Conservation (phyloP, 2,888 invertebrate species). For the Coelopa pilipes region DNA sequence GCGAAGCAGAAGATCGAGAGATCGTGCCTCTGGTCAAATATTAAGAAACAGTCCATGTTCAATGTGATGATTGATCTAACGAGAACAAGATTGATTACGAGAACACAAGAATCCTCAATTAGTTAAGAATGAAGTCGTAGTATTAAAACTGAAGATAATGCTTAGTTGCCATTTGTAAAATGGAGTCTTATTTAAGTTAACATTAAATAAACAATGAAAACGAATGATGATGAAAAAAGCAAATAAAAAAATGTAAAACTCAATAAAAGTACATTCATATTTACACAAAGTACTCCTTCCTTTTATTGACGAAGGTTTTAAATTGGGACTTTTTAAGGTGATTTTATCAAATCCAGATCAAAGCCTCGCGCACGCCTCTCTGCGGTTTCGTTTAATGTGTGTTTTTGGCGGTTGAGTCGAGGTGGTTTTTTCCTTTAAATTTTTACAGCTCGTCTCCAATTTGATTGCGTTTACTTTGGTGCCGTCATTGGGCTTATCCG, state of each 20-base stretch:
- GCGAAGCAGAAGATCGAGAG: background rate
- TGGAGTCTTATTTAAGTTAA: background rate
- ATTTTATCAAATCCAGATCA: too few relatives aligned
- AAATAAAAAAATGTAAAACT: background rate
- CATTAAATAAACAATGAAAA: too few relatives aligned
- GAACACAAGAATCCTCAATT: background rate
- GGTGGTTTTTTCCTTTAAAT: background rate
- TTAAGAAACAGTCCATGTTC: background rate
- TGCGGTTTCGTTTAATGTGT: constrained; percentile 10
- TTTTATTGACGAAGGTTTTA: background rate
- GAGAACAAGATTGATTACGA: background rate
- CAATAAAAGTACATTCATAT: background rate
- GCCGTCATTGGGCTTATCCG: background rate
- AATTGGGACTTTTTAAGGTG: background rate
- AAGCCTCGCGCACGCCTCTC: background rate
- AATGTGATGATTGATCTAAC: background rate
- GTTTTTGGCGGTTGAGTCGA: background rate
- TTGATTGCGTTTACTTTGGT: background rate
- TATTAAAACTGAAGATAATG: constrained; percentile 6
- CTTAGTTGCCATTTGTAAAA: background rate
- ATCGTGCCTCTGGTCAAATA: background rate
- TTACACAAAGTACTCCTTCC: too few relatives aligned
- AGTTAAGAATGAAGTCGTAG: background rate
- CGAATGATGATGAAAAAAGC: background rate
- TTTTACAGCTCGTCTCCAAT: background rate